phyloP scores from a whole-genome alignment of 2,888 invertebrate species.

The Eilema caniola region DNA sequence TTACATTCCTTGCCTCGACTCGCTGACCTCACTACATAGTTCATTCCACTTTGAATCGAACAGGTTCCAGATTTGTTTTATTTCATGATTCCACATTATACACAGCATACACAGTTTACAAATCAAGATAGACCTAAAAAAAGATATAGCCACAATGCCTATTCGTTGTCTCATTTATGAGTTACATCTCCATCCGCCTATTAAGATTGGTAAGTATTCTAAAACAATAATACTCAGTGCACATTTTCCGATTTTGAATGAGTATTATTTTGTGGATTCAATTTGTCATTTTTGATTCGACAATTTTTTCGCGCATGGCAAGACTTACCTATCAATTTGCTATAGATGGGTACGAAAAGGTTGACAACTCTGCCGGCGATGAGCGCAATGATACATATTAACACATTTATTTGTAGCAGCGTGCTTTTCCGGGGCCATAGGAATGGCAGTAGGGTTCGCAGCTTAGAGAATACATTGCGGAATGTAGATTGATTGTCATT shows the following conservation, averaged over 20 bases:
- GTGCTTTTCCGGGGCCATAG: constrained; percentile 96
- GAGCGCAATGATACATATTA: constrained; percentile 93
- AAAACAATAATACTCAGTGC: too few species aligned
- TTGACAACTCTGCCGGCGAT: constrained; percentile 94
- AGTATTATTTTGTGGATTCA: too few species aligned
- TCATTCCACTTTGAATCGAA: background rate
- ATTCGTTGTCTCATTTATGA: background rate
- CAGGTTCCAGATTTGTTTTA: background rate
- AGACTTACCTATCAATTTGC: constrained; percentile 92
- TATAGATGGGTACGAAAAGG: constrained; percentile 97
- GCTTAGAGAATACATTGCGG: constrained; percentile 92
- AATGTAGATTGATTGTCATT: constrained; percentile 91
- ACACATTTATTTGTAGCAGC: constrained; percentile 92
- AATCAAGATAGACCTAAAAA: background rate
- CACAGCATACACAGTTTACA: background rate
- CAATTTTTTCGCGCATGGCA: background rate
- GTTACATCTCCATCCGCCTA: too few species aligned
- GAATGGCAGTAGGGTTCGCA: constrained; percentile 94
- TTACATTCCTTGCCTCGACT: background rate
- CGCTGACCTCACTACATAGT: background rate
- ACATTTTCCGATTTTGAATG: too few species aligned
- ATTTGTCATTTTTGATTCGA: too few species aligned
- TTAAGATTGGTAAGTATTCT: too few species aligned
- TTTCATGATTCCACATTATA: background rate
- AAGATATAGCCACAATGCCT: background rate